Percentiles rank a stretch among this genome's conserved stretches.
Evolutionary conservation across 2,797 vertebrate genomes (phyloP).

Genomic region (Sebastes baramenuke): DNA sequence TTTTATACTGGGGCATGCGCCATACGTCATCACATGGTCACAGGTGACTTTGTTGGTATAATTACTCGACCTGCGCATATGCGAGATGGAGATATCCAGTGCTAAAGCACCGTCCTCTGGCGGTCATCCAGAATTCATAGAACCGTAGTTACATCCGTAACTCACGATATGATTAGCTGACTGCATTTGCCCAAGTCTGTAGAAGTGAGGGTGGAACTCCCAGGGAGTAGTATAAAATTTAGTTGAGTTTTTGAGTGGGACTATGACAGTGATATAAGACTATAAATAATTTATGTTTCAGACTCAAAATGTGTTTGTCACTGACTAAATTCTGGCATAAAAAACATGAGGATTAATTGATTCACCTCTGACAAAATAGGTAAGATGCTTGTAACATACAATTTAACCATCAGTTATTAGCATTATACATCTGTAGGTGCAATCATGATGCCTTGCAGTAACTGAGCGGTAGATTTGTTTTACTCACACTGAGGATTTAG

Average conservation of each 20-base stretch:
- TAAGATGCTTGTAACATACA: neutral
- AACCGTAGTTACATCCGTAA: too few species aligned
- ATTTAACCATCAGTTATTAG: neutral
- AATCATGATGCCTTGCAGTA: neutral
- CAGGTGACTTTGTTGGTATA: too few species aligned
- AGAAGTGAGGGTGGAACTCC: constrained; percentile 46
- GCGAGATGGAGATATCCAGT: too few species aligned
- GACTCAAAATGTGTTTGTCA: constrained; percentile 7
- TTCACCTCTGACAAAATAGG: constrained; percentile 24
- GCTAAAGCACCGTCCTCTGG: too few species aligned
- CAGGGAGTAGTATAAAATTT: constrained; percentile 35
- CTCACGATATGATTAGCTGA: constrained; percentile 69
- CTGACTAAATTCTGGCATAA: neutral
- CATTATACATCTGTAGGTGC: neutral
- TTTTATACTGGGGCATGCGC: too few species aligned
- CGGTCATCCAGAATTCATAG: too few species aligned
- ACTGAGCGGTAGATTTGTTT: neutral
- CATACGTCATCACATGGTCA: too few species aligned
- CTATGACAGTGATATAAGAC: constrained; percentile 8
- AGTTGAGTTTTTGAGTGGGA: constrained; percentile 8
- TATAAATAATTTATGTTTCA: constrained; percentile 45
- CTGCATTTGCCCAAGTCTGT: constrained; percentile 53
- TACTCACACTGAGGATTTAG: neutral
- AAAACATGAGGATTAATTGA: constrained; percentile 12
- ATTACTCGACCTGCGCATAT: too few species aligned